phyloP scores from a whole-genome alignment of 2,797 vertebrate species.

The Mastacembelus armatus region DNA sequence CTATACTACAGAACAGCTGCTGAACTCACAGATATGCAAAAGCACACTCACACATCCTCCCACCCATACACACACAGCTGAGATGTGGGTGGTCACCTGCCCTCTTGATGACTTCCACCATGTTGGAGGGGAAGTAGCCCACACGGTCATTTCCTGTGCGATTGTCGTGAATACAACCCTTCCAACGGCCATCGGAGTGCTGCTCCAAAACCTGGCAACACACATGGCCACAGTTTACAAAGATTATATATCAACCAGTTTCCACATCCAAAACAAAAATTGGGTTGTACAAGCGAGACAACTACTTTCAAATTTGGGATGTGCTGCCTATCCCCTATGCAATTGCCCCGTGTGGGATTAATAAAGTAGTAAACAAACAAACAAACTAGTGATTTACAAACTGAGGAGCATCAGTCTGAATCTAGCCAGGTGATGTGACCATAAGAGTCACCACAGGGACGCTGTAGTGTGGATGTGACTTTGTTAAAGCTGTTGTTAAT shows the following conservation, averaged over 20 bases:
- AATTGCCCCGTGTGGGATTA: too few relatives aligned
- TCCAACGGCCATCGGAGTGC: conserved; percentile 93
- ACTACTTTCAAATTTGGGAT: neutral
- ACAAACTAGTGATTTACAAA: too few relatives aligned
- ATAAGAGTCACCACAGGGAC: too few relatives aligned
- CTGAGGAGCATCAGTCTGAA: too few relatives aligned
- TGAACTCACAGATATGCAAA: conserved; percentile 46
- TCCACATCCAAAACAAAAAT: neutral
- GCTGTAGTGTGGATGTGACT: too few relatives aligned
- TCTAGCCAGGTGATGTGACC: too few relatives aligned
- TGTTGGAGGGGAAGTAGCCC: conserved; percentile 95
- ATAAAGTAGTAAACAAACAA: too few relatives aligned
- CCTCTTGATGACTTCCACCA: conserved; percentile 96
- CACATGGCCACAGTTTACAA: neutral
- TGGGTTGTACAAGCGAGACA: neutral
- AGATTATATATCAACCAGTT: neutral
- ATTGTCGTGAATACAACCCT: conserved; percentile 95
- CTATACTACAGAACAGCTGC: conserved; percentile 64
- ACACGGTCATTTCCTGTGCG: conserved; percentile 93
- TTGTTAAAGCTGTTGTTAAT: too few relatives aligned
- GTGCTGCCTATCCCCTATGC: too few relatives aligned
- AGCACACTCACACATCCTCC: conserved; percentile 27
- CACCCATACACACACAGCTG: conserved; percentile 45
- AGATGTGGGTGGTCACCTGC: conserved; percentile 86
- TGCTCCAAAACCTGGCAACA: conserved; percentile 90